Evolutionary conservation across 1,140 invertebrate genomes (phyloP).

Genomic region (Brachionus asplanchnoidis): DNA sequence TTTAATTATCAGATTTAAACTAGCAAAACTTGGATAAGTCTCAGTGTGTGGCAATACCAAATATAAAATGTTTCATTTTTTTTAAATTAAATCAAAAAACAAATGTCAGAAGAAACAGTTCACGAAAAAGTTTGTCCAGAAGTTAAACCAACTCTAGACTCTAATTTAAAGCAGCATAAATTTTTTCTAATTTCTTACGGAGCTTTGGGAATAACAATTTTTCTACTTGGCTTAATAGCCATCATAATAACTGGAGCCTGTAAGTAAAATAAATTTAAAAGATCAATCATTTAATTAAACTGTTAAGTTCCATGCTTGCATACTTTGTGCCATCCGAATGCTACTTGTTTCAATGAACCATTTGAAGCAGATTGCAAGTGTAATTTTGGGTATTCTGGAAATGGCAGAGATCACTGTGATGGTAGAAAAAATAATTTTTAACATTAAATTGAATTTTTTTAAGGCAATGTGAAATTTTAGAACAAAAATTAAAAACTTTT

Average conservation of each 20-base stretch:
- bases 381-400: neutral
- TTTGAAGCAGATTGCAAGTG: conserved; percentile 9
- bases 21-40: too few relatives aligned
- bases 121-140: neutral
- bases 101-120: neutral
- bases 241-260: neutral
- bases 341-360: neutral
- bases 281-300: neutral
- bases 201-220: neutral
- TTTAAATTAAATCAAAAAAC: neutral
- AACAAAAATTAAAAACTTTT: too few relatives aligned
- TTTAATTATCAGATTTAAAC: too few relatives aligned
- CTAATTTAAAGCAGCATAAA: neutral
- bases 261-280: neutral
- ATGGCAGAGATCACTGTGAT: conserved; percentile 32
- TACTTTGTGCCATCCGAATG: conserved; percentile 8
- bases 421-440: neutral
- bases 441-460: too few relatives aligned
- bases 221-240: neutral
- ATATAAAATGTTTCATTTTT: neutral
- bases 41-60: neutral
- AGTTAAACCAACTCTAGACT: neutral
- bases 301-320: conserved; percentile 14
- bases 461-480: too few relatives aligned
- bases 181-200: neutral